Base-by-base conservation (phyloP, 2,113 vertebrate species). In the Dipodomys ordii region DNA sequence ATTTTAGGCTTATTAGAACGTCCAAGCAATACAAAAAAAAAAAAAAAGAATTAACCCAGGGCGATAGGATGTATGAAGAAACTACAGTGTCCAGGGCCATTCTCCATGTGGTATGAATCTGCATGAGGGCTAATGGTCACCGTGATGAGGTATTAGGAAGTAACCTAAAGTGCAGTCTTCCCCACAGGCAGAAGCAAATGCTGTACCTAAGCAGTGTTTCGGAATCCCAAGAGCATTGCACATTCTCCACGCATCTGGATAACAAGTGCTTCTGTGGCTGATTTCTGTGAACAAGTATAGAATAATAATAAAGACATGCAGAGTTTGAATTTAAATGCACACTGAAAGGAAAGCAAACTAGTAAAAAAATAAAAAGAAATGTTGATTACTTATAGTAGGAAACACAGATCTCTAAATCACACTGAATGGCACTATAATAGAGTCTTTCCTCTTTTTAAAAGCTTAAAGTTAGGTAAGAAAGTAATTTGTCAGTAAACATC, bases 401-500 rank as follows among this genome's bases (percentile, higher is more conserved):
- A 94, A 94, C 57, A 60, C 25, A 92, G 71, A 93, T 74, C 23
- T 6, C 84, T 93, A 91, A 87, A 88, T 94, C 92, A 94, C 60
- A 71, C 30, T 9, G 32, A 94, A 90, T 80, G 84, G 27, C 49
- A 39, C 28, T 30, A 22, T 93, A 88, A 94, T 64, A 94, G 84
- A 87, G 39, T 69, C 74, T 94, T 91, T 87, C 83, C 27, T 46
- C 65, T 93, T 94, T 95, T 94, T 83, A 86, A 95, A 97, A 95
- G 82, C 90, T 94, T 83, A 72, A 90, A 92, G 74, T 95, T 96
- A 95, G 88, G 74, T 83, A 93, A 94, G 78, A 93, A 95, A 86
- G 84, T 92, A 85, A 96, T 94, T 95, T 96, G 74, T 95, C 78
- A 93, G 90, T 94, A 95, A 97, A 93, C 88, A 94, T 90, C 80